These are phyloP conservation scores for Oreochromis niloticus DNA, from an alignment of 2,113 vertebrate genomes.

Conservation along the genomic window DNA sequence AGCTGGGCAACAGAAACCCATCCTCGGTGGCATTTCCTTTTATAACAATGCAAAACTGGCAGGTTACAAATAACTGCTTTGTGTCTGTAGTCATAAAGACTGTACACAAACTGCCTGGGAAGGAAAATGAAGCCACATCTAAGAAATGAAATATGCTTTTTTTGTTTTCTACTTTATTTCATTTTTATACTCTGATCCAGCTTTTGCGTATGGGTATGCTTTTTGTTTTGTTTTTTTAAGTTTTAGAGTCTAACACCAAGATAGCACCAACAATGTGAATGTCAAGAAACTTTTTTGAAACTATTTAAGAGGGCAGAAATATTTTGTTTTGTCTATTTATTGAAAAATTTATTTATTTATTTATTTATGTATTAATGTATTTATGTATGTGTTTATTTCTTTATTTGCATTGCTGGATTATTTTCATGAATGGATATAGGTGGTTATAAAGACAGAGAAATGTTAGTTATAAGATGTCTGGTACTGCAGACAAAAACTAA, in stretches of 20 bases:
- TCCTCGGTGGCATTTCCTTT: neutral
- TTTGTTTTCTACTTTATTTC: neutral
- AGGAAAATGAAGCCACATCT: conserved; percentile 32
- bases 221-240: neutral
- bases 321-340: conserved; percentile 42
- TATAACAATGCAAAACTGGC: neutral
- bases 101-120: neutral
- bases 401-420: neutral
- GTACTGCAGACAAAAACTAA: neutral
- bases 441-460: neutral
- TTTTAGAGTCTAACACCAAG: conserved; percentile 24
- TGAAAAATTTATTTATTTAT: conserved; percentile 21
- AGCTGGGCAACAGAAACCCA: neutral
- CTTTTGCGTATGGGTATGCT: neutral
- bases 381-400: conserved; percentile 34
- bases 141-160: conserved; percentile 17
- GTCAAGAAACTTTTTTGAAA: conserved; percentile 32
- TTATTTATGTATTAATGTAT: conserved; percentile 3
- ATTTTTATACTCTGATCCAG: neutral
- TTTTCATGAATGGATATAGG: neutral
- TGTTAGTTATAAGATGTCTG: neutral
- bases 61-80: neutral
- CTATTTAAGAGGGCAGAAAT: neutral
- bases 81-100: too few relatives aligned
- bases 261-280: conserved; percentile 43